Base-by-base conservation (phyloP, 2,888 invertebrate genomes). In the Thymelicus sylvestris region DNA sequence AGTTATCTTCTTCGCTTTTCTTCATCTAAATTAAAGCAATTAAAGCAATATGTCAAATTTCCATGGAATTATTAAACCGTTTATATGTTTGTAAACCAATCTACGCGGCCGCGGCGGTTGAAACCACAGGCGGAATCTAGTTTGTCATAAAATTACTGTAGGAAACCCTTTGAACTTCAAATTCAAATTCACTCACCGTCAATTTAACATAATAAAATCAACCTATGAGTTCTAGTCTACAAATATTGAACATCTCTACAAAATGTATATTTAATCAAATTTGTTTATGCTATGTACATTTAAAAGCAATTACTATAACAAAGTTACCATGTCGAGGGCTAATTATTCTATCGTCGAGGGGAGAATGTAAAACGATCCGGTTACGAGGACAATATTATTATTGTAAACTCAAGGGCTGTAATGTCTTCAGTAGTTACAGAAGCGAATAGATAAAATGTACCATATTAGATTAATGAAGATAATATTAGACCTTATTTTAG, bases 291-390 rank as follows among this genome's bases (percentile, higher is more conserved):
- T 64, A n/a, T 59, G 57, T 69, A 69, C 64, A 69, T 69, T 64
- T 57, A 59, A 69, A 64, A 47, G 69, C 59, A 69, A 69, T 69
- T 69, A 69, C 64, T 64, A 59, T 69, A 69, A 69, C 59, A 64
- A 64, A 69, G 59, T 69, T 69, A 55, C 65, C 19, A 69, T 48
- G 63, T 63, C 59, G 39, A 15, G 60, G 60, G 10, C 60, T 60
- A 60, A 60, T 60, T 60, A 60, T 60, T 39, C 60, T 15, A 60
- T 60, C 60, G 60, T 60, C 60, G 64, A 59, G 64, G 64, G 59
- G 69, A 69, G 59, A 64, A 64, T 60, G 64, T 69, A 59, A 64
- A 64, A 64, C 57, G 69, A 69, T 69, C 64, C 65, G 19, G 52
- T 63, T 63, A 38, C 63, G 63, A n/a, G 19, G 63, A 68, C 47